phyloP scores from a whole-genome alignment of 2,797 vertebrate species.

The Alfaro cultratus region DNA sequence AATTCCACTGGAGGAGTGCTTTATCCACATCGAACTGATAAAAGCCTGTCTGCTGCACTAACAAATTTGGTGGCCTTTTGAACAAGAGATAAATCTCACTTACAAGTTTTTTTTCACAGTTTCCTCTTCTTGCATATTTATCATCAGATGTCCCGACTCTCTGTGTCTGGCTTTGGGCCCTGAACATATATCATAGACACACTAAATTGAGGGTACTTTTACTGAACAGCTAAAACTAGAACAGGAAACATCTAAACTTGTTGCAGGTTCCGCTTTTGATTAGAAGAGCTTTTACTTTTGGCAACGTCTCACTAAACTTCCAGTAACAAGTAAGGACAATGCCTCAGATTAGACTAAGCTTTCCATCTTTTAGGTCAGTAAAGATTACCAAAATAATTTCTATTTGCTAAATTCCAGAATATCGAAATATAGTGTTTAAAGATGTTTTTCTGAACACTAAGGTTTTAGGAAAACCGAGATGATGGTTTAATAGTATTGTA shows the following conservation, averaged over 20 bases:
- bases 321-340: neutral
- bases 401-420: neutral
- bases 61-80: slow-evolving; percentile 64
- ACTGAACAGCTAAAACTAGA: neutral
- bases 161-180: slow-evolving; percentile 20
- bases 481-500: neutral
- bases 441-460: neutral
- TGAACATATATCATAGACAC: neutral
- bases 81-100: slow-evolving; percentile 63
- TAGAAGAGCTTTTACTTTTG: neutral
- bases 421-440: neutral
- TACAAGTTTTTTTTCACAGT: slow-evolving; percentile 17
- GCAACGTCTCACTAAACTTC: neutral
- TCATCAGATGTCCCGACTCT: slow-evolving; percentile 22
- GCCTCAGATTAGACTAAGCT: neutral
- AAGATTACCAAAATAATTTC: neutral
- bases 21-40: slow-evolving; percentile 47
- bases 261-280: neutral
- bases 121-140: slow-evolving; percentile 32
- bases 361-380: neutral
- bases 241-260: slow-evolving; percentile 3
- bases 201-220: neutral
- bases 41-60: slow-evolving; percentile 53
- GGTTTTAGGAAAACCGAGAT: neutral
- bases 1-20: slow-evolving; percentile 23